A percentile compares a stretch with the other conserved stretches of the same genome.
These are phyloP conservation scores for Leptopilina drosophilae DNA, from an alignment of 2,888 invertebrate genomes.

Conservation along the genomic window DNA sequence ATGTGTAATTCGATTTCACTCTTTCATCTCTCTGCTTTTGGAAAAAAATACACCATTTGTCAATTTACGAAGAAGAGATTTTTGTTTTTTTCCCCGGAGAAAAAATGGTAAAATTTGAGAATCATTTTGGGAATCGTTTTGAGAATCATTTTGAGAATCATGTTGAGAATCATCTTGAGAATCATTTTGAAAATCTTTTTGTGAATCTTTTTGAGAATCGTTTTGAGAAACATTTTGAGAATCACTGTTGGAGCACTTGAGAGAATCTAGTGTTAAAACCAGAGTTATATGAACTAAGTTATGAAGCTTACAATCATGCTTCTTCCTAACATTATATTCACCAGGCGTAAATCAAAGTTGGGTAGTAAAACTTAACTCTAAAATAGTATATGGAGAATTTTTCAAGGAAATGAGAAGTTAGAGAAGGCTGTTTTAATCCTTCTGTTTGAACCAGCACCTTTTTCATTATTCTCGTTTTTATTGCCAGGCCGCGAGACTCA, in stretches of 20 bases:
- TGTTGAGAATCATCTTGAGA: too few species aligned
- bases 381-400: constrained; percentile 26
- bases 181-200: not conserved
- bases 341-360: constrained; percentile 22
- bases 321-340: constrained; percentile 5
- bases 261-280: not conserved
- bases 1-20: constrained; percentile 21
- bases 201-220: too few species aligned
- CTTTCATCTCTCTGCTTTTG: not conserved
- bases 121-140: too few species aligned
- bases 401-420: constrained; percentile 29
- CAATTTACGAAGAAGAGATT: too few species aligned
- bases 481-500: constrained; percentile 2
- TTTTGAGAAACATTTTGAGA: not conserved
- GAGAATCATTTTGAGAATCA: too few species aligned
- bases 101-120: too few species aligned
- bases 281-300: not conserved
- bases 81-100: too few species aligned
- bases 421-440: constrained; percentile 32
- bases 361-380: constrained; percentile 31
- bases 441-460: constrained; percentile 26
- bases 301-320: constrained; percentile 20
- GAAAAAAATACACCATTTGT: too few species aligned
- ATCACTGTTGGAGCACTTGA: not conserved
- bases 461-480: constrained; percentile 31